These are phyloP conservation scores for Spermophilus dauricus DNA, from an alignment of 2,113 vertebrate species.

Conservation along the genomic window DNA sequence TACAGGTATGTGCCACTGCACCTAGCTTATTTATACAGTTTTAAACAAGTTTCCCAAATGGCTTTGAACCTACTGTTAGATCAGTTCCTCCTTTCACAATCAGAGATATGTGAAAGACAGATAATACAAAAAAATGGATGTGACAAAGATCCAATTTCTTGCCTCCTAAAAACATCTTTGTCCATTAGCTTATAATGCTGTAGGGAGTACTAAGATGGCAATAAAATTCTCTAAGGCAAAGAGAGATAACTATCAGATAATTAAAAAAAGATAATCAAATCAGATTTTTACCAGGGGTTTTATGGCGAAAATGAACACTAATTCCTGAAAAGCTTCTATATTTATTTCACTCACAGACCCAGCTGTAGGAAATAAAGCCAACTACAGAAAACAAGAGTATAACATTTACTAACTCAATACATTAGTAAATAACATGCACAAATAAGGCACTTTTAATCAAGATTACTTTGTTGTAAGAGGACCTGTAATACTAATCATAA, in stretches of 20 bases:
- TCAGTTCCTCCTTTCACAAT: background rate
- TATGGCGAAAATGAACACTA: background rate
- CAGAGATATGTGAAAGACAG: background rate
- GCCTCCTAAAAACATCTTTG: background rate
- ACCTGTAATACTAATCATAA: slow-evolving; percentile 62
- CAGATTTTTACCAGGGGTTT: background rate
- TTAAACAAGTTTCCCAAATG: slow-evolving; percentile 14
- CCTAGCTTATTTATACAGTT: background rate
- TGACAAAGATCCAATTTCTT: background rate
- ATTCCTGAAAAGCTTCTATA: slow-evolving; percentile 17
- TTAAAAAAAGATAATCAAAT: background rate
- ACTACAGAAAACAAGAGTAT: slow-evolving; percentile 70
- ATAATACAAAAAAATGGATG: background rate
- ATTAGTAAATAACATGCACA: slow-evolving; percentile 75
- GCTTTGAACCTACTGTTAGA: slow-evolving; percentile 12
- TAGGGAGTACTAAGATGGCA: background rate
- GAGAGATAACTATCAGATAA: background rate
- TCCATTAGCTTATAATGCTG: background rate
- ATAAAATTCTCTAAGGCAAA: background rate
- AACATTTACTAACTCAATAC: slow-evolving; percentile 78
- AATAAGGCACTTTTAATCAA: slow-evolving; percentile 72
- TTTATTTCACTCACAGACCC: slow-evolving; percentile 41
- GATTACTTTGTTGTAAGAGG: slow-evolving; percentile 46
- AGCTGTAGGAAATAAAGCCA: slow-evolving; percentile 70
- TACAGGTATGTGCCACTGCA: no score